Conservation (phyloP, 2,797 vertebrate species). For the Mycteria americana region DNA sequence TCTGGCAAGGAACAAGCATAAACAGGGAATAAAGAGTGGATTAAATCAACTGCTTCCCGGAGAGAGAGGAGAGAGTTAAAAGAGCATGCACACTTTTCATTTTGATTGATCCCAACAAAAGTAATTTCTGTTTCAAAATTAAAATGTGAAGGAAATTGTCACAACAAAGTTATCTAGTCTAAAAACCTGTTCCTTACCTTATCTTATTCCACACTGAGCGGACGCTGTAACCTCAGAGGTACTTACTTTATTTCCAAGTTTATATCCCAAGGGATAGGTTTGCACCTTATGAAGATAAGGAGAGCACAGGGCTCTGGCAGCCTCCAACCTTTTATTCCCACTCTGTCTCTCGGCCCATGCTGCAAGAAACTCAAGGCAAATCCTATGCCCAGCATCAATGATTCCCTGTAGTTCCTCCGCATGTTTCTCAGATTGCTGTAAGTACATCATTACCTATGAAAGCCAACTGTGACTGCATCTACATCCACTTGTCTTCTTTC, state of each 20-base stretch:
- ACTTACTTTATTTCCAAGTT: not conserved
- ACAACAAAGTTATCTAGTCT: not conserved
- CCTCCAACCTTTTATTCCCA: not conserved
- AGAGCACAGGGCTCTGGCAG: not conserved
- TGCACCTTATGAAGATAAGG: not conserved
- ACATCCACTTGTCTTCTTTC: not conserved
- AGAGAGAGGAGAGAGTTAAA: not conserved
- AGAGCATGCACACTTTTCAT: not conserved
- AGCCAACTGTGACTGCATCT: not conserved
- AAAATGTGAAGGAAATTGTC: not conserved
- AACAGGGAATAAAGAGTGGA: not conserved
- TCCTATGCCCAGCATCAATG: not conserved
- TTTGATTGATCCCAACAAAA: not conserved
- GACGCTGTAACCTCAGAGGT: not conserved
- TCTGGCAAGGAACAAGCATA: not conserved
- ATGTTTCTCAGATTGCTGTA: not conserved
- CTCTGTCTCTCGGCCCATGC: not conserved
- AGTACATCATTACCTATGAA: fast-evolving
- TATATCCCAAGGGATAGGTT: not conserved
- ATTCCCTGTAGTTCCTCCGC: not conserved
- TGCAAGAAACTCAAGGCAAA: not conserved
- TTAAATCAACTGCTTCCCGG: not conserved
- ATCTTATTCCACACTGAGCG: not conserved
- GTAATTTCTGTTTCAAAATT: not conserved
- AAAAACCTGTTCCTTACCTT: not conserved